These are phyloP conservation scores for Bradypodion pumilum DNA, from an alignment of 2,797 vertebrate species.

Conservation along the genomic window DNA sequence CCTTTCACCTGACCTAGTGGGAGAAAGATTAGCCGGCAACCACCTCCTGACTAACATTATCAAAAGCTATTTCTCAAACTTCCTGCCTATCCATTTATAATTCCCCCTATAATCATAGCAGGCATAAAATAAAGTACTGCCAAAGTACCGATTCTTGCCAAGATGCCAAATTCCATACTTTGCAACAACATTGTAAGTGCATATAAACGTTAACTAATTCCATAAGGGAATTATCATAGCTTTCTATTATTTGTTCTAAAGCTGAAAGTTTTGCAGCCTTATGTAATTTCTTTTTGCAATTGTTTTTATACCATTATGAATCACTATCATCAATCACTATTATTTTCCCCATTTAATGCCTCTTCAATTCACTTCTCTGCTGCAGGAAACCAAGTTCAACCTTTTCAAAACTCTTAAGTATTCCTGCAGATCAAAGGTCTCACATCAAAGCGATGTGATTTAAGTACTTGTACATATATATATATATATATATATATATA, in stretches of 20 bases:
- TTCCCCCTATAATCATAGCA: not conserved
- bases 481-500: too few species aligned
- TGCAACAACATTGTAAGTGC: not conserved
- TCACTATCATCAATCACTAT: not conserved
- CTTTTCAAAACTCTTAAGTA: conserved; percentile 40
- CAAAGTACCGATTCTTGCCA: not conserved
- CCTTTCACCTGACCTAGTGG: too few species aligned
- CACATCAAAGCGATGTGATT: not conserved
- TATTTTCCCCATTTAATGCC: not conserved
- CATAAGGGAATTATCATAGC: not conserved
- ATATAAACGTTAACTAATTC: not conserved
- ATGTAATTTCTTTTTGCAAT: not conserved
- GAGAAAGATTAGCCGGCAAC: too few species aligned
- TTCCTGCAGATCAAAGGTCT: conserved; percentile 14
- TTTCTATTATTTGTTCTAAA: not conserved
- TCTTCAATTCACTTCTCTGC: conserved; percentile 1
- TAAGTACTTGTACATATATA: conserved; percentile 35
- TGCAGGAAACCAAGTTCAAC: conserved; percentile 25
- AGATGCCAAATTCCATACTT: not conserved
- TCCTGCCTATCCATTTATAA: not conserved
- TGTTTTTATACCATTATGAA: not conserved
- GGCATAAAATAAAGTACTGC: not conserved
- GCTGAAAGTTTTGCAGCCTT: not conserved
- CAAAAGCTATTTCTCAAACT: not conserved
- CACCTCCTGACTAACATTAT: not conserved